Evolutionary conservation across 2,888 invertebrate genomes (phyloP).

Genomic region (Caenorhabditis panamensis): DNA sequence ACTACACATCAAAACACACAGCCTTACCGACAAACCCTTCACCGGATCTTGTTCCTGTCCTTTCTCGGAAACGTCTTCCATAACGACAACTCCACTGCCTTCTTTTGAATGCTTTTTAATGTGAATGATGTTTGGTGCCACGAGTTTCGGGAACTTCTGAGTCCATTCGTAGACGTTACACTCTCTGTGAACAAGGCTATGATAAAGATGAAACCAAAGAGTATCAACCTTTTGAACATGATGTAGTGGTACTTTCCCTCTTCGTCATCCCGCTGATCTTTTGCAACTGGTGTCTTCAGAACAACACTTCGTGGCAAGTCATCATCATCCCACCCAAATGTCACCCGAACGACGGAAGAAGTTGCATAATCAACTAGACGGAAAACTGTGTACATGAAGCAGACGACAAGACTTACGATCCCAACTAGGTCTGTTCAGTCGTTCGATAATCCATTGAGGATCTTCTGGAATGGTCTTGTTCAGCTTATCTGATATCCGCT

Average conservation of each 20-base stretch:
- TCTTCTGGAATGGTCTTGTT: neutral
- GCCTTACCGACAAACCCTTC: constrained; percentile 58
- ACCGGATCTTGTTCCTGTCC: constrained; percentile 69
- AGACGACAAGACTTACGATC: constrained; percentile 42
- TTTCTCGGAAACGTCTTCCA: constrained; percentile 77
- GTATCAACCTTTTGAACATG: constrained; percentile 73
- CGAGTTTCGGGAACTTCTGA: constrained; percentile 70
- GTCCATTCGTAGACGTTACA: constrained; percentile 79
- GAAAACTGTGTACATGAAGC: neutral
- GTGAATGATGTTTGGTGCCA: constrained; percentile 74
- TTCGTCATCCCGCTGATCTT: constrained; percentile 69
- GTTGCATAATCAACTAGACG: constrained; percentile 69
- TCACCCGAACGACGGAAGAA: constrained; percentile 74
- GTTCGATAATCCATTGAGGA: no score
- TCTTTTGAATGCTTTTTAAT: constrained; percentile 73
- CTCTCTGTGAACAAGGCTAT: constrained; percentile 65
- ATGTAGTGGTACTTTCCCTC: constrained; percentile 72
- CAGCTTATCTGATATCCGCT: constrained; percentile 48
- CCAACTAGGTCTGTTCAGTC: constrained; percentile 72
- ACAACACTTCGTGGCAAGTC: constrained; percentile 74
- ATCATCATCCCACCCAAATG: constrained; percentile 78
- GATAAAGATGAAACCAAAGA: no score
- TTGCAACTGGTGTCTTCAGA: constrained; percentile 73
- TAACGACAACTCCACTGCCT: constrained; percentile 73
- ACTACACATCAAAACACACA: neutral